Evolutionary conservation across 2,797 vertebrate genomes (phyloP).

Genomic region (Phrynocephalus forsythii): DNA sequence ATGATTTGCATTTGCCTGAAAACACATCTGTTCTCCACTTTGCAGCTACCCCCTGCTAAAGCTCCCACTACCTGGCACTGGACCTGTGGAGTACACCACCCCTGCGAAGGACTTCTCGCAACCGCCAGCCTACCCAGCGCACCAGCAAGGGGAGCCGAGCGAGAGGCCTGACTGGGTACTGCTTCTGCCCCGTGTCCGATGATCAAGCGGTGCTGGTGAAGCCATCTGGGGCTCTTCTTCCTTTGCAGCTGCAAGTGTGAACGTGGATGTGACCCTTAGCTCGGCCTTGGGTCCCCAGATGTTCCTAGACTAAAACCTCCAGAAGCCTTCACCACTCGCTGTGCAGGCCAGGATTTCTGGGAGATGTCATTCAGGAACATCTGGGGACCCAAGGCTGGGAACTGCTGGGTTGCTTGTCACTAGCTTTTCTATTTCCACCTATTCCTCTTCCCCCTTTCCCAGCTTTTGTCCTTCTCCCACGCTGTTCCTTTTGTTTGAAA

Average conservation of each 20-base stretch:
- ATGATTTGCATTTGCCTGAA: no score
- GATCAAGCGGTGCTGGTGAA: not conserved
- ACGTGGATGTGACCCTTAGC: no score
- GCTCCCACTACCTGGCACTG: conserved; percentile 94
- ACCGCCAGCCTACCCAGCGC: conserved; percentile 75
- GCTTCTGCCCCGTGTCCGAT: fast-evolving
- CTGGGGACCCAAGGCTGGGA: no score
- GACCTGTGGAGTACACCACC: conserved; percentile 95
- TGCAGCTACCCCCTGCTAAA: conserved; percentile 91
- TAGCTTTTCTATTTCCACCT: not conserved
- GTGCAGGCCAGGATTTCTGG: no score
- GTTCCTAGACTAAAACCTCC: no score
- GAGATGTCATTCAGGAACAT: no score
- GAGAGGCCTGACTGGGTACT: conserved; percentile 94
- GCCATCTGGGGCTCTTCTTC: no score
- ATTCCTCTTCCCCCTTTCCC: not conserved
- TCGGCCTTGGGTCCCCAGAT: no score
- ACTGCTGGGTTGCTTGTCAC: no score
- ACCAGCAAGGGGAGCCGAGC: conserved; percentile 75
- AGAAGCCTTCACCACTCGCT: no score
- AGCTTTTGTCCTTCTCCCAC: not conserved
- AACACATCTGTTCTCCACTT: not conserved
- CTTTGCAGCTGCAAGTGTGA: not conserved
- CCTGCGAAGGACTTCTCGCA: conserved; percentile 88
- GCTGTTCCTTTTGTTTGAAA: not conserved